Percentiles rank a stretch among this genome's conserved stretches.
Evolutionary conservation across 2,888 invertebrate species (phyloP).

Genomic region (Hydroisotoma schaefferi): DNA sequence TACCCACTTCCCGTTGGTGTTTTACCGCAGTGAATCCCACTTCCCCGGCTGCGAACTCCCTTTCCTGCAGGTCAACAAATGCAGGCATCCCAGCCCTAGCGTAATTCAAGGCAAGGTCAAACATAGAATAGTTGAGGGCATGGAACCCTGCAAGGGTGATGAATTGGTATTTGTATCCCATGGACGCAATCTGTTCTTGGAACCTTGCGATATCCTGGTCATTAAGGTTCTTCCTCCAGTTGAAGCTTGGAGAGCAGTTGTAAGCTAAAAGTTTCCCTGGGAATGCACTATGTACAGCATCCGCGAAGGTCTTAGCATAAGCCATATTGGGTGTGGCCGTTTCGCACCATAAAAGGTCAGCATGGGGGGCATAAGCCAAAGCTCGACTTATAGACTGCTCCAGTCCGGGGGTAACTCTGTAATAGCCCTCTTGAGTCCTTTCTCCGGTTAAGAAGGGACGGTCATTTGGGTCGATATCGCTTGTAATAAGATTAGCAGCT

Average conservation of each 20-base stretch:
- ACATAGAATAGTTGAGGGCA: slow-evolving; percentile 51
- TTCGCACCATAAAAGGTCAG: slow-evolving; percentile 53
- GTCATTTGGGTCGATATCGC: slow-evolving; percentile 52
- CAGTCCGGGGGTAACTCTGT: slow-evolving; percentile 45
- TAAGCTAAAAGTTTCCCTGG: slow-evolving; percentile 37
- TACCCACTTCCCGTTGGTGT: slow-evolving; percentile 53
- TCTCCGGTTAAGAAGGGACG: slow-evolving; percentile 51
- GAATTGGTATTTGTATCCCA: slow-evolving; percentile 54
- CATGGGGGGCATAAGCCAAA: slow-evolving; percentile 48
- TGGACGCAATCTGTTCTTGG: slow-evolving; percentile 51
- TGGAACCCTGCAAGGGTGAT: slow-evolving; percentile 53
- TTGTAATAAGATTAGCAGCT: slow-evolving; percentile 51
- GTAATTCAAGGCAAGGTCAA: slow-evolving; percentile 51
- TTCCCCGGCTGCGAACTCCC: slow-evolving; percentile 51
- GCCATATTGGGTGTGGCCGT: slow-evolving; percentile 51
- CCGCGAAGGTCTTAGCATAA: slow-evolving; percentile 49
- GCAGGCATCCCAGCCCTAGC: slow-evolving; percentile 50
- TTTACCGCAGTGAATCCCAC: slow-evolving; percentile 52
- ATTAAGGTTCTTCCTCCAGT: slow-evolving; percentile 50
- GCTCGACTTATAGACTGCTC: slow-evolving; percentile 51
- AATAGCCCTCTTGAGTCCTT: slow-evolving; percentile 52
- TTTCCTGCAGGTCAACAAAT: slow-evolving; percentile 52
- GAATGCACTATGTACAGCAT: slow-evolving; percentile 33
- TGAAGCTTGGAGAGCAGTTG: slow-evolving; percentile 41
- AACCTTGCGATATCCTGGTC: slow-evolving; percentile 51